Percentiles rank a stretch among this genome's conserved stretches.
Conservation (phyloP, 2,888 invertebrate species). For the Dicranocentrus wangi region DNA sequence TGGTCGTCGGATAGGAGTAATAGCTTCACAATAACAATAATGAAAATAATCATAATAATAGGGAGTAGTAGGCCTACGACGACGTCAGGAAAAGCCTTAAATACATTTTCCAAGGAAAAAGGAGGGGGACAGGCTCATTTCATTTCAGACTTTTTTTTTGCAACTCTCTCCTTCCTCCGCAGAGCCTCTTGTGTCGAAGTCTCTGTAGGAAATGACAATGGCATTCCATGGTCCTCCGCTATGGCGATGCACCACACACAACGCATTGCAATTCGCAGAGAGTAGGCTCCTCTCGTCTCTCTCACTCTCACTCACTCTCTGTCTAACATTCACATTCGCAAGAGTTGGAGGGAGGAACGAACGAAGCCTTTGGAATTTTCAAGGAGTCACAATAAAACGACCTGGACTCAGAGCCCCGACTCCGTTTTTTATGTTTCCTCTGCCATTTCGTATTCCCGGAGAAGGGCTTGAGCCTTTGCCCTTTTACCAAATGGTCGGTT, state of each 20-base stretch:
- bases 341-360: background rate
- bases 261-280: background rate
- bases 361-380: background rate
- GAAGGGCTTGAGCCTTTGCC: no score
- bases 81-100: background rate
- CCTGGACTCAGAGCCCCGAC: slow-evolving; percentile 9
- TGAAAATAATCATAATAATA: slow-evolving; percentile 29
- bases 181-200: background rate
- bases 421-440: slow-evolving; percentile 4
- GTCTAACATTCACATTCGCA: no score
- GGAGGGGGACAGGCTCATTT: background rate
- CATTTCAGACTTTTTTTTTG: background rate
- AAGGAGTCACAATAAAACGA: slow-evolving; percentile 39
- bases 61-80: background rate
- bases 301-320: no score
- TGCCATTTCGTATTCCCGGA: background rate
- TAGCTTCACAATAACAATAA: slow-evolving; percentile 26
- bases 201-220: slow-evolving; percentile 16
- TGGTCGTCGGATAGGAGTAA: background rate
- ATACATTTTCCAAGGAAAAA: background rate
- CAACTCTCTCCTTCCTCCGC: background rate
- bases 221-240: background rate
- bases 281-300: no score
- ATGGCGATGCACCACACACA: background rate
- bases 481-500: no score